Evolutionary conservation across 2,113 vertebrate species (phyloP).

Genomic region (Colaptes auratus): DNA sequence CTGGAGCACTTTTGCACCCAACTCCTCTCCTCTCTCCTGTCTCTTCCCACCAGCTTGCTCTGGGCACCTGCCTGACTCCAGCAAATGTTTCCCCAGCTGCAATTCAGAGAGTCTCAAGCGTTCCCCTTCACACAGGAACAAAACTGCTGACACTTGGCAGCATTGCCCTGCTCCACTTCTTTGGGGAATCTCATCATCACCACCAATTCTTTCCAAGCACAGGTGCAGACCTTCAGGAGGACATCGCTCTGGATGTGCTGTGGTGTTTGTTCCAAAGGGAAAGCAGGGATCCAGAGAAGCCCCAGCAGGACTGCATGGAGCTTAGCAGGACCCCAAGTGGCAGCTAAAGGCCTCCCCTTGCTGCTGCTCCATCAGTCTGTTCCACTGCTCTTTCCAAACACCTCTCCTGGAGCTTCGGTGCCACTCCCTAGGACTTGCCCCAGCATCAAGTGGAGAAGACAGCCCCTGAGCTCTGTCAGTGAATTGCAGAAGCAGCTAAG

Average conservation of each 20-base stretch:
- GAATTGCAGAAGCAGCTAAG: background rate
- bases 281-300: background rate
- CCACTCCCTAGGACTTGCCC: background rate
- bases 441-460: background rate
- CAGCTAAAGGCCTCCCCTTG: background rate
- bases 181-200: background rate
- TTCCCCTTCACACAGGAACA: too few species aligned
- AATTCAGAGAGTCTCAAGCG: too few species aligned
- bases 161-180: background rate
- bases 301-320: background rate
- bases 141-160: conserved; percentile 31
- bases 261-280: background rate
- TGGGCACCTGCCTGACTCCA: too few species aligned
- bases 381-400: background rate
- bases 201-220: background rate
- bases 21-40: too few species aligned
- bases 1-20: too few species aligned
- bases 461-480: background rate
- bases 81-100: too few species aligned
- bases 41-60: too few species aligned
- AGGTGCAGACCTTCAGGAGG: background rate
- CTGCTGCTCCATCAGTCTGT: background rate
- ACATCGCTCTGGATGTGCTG: background rate
- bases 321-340: background rate
- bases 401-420: background rate